Evolutionary conservation across 2,113 vertebrate genomes (phyloP).

Genomic region (Merops nubicus): DNA sequence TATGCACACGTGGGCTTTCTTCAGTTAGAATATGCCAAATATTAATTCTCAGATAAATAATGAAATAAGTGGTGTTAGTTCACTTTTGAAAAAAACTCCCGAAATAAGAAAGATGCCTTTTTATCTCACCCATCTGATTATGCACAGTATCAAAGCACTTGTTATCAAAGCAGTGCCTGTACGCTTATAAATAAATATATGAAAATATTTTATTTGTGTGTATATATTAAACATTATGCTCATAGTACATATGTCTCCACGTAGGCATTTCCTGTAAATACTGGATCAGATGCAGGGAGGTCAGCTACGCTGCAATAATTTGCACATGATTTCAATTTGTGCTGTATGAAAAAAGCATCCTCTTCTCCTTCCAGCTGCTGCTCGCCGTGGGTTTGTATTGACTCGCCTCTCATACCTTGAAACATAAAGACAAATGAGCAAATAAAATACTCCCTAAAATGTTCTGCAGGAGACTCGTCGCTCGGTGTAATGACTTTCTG

Average conservation of each 20-base stretch:
- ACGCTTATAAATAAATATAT: not conserved
- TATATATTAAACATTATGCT: not conserved
- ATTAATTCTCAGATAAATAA: not conserved
- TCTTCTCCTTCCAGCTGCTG: not conserved
- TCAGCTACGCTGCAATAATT: not conserved
- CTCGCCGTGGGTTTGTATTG: not conserved
- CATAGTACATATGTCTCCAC: not conserved
- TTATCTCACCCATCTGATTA: not conserved
- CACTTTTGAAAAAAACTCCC: not conserved
- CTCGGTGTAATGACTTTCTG: conserved; percentile 10
- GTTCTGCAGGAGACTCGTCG: not conserved
- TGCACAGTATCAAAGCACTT: not conserved
- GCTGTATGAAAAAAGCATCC: rapidly evolving
- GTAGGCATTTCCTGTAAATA: not conserved
- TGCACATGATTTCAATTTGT: not conserved
- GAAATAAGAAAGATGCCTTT: not conserved
- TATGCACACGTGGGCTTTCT: not conserved
- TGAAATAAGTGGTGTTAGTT: not conserved
- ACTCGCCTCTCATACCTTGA: not conserved
- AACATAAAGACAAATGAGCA: not conserved
- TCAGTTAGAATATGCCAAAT: not conserved
- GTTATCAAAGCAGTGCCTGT: not conserved
- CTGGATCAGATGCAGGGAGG: not conserved
- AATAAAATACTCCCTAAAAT: not conserved
- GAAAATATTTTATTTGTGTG: not conserved